Percentiles rank a stretch among this genome's conserved stretches.
Evolutionary conservation across 2,797 vertebrate species (phyloP).

Genomic region (Gadopsis bispinosus): DNA sequence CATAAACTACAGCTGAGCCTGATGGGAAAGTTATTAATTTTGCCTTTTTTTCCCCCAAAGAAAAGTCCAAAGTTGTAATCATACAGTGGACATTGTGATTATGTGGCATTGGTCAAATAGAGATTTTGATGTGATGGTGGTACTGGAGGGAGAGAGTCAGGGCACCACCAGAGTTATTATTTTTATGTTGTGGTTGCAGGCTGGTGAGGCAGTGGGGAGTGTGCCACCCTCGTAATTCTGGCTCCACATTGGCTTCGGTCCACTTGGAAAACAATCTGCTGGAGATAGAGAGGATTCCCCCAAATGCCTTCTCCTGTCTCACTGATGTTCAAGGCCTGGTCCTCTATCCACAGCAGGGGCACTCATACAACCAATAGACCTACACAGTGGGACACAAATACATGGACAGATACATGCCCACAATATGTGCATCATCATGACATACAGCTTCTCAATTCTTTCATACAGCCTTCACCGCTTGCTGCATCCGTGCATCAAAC

Average conservation of each 20-base stretch:
- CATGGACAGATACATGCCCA: conserved; percentile 6
- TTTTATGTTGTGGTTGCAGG: conserved; percentile 73
- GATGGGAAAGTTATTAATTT: neutral
- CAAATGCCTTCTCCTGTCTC: conserved; percentile 85
- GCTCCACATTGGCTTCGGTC: conserved; percentile 82
- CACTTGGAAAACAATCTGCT: conserved; percentile 89
- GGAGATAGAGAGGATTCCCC: conserved; percentile 75
- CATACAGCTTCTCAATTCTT: neutral
- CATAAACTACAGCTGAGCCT: neutral
- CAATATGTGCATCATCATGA: conserved; percentile 13
- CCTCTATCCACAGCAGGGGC: conserved; percentile 82
- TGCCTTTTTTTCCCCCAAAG: neutral
- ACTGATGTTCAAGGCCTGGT: conserved; percentile 75
- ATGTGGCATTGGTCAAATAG: neutral
- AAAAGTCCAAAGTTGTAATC: too few relatives aligned
- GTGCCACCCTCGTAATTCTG: conserved; percentile 84
- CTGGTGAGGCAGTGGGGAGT: conserved; percentile 84
- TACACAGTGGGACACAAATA: neutral
- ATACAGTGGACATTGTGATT: neutral
- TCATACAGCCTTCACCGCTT: neutral
- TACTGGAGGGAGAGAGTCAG: too few relatives aligned
- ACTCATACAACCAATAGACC: conserved; percentile 44
- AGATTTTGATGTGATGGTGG: neutral
- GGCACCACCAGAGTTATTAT: neutral
- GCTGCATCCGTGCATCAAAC: neutral